Evolutionary conservation across 2,797 vertebrate genomes (phyloP), one percentile per base, ranked within the genome.

Genomic region (Hydrolagus colliei): DNA sequence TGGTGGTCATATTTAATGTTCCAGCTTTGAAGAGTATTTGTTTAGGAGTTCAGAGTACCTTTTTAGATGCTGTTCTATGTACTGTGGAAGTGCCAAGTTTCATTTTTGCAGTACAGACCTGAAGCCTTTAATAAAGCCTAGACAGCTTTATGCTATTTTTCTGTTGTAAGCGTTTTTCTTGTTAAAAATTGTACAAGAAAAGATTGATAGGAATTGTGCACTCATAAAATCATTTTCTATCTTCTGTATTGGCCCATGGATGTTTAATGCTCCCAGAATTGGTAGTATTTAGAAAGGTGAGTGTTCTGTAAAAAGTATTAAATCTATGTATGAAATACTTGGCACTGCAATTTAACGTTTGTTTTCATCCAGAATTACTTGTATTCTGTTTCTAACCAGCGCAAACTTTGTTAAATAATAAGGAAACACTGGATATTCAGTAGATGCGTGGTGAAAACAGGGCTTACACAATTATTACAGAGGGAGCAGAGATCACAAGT

Each of bases 101-200:
- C 79, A 84, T 84, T 84, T 84, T 84, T 84, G 79, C 65, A 84
- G 79, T 84, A 84, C 79, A 84, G 65, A 71, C 68, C 52, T 84
- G 79, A 84, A 84, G 32, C 68, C 79, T 84, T 84, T 84, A 84
- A 84, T 84, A 84, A 84, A 84, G 68, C 65, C 32, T 67, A 41
- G 63, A 63, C 62, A 84, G 65, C 65, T 84, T 84, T 77, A 59
- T 77, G 75, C 75, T 77, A 20, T 77, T 59, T 73, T 77, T 77
- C 61, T 84, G 79, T 84, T 84, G 41, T 68, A 84, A 20, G 79
- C n/a, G 65, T 84, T 68, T 71, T 84, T 84, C 32, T 84, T 80
- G 62, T 35, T 80, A 35, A 84, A 9, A 59, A 10, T 9, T 61
- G 75, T 84, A 14, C 65, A 84, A 84, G n/a, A 71, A 32, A 35